phyloP scores from a whole-genome alignment of 92 coral and sea anemone genomes.

The Epizoanthus ramosus region DNA sequence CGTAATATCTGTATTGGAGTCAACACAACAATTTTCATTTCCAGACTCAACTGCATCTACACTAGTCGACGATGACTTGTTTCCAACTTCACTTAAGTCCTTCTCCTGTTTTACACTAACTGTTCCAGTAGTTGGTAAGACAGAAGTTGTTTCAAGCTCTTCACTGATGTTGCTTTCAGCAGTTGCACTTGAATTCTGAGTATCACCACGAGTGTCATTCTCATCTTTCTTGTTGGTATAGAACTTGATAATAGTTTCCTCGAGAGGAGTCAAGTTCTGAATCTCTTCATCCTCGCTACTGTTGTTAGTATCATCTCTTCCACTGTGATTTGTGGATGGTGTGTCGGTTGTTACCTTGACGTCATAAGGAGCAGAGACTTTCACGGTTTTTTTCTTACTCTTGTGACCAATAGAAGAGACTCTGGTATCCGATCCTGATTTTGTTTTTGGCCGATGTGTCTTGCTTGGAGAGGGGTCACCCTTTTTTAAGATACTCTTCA shows the following conservation, averaged over 20 bases:
- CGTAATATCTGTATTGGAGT: neutral
- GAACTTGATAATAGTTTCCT: conserved; percentile 35
- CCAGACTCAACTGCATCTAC: neutral
- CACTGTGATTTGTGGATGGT: neutral
- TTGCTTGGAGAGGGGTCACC: conserved; percentile 8
- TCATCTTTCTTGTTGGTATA: conserved; percentile 29
- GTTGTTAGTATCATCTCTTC: neutral
- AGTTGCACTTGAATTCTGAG: neutral
- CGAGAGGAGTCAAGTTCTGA: conserved; percentile 37
- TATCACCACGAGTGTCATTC: neutral
- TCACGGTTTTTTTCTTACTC: neutral
- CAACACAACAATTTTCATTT: neutral
- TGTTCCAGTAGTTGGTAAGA: neutral
- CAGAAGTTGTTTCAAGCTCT: neutral
- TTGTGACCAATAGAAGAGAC: neutral
- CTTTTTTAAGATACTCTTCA: conserved; percentile 22
- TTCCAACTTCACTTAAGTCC: neutral
- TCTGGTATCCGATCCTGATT: neutral
- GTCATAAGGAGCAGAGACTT: conserved; percentile 29
- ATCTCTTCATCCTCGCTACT: conserved; percentile 25
- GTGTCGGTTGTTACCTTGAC: conserved; percentile 4
- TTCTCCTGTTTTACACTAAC: neutral
- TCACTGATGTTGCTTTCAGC: neutral
- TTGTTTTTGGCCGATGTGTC: neutral
- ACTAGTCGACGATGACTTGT: neutral